phyloP scores from a whole-genome alignment of 1,140 invertebrate genomes.

The Thaumatotibia leucotreta region DNA sequence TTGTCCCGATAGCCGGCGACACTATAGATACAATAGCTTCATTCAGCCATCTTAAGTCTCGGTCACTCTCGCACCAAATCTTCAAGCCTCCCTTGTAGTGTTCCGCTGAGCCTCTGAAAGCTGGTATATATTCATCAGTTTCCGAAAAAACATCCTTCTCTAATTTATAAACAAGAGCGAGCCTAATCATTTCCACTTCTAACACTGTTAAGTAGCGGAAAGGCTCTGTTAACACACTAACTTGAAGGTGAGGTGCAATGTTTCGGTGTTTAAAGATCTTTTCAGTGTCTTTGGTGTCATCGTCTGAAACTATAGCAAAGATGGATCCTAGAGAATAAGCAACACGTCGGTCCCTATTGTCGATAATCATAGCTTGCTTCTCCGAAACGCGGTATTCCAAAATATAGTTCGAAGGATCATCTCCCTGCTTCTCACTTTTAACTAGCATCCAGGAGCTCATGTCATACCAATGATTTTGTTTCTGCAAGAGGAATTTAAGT shows the following conservation, averaged over 20 bases:
- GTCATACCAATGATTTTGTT: slow-evolving; percentile 1
- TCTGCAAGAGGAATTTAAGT: not conserved
- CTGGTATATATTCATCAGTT: not conserved
- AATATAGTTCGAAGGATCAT: not conserved
- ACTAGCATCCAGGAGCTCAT: not conserved
- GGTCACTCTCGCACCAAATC: not conserved
- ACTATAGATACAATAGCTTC: not conserved
- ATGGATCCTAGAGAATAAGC: not conserved
- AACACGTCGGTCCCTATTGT: not conserved
- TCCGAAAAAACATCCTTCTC: not conserved
- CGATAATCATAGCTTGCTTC: not conserved
- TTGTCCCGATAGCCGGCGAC: not conserved
- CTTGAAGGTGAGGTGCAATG: not conserved
- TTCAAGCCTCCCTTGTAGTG: not conserved
- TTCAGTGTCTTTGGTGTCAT: not conserved
- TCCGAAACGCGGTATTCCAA: not conserved
- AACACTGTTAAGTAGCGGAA: not conserved
- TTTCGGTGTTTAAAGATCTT: not conserved
- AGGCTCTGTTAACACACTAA: not conserved
- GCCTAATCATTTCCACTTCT: not conserved
- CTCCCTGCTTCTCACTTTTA: not conserved
- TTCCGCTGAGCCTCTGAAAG: not conserved
- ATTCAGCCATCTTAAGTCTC: not conserved
- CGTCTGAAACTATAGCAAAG: not conserved
- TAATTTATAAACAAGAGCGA: not conserved